These are phyloP conservation scores for Sebastes vulpes DNA, from an alignment of 2,797 vertebrate genomes.

Conservation along the genomic window DNA sequence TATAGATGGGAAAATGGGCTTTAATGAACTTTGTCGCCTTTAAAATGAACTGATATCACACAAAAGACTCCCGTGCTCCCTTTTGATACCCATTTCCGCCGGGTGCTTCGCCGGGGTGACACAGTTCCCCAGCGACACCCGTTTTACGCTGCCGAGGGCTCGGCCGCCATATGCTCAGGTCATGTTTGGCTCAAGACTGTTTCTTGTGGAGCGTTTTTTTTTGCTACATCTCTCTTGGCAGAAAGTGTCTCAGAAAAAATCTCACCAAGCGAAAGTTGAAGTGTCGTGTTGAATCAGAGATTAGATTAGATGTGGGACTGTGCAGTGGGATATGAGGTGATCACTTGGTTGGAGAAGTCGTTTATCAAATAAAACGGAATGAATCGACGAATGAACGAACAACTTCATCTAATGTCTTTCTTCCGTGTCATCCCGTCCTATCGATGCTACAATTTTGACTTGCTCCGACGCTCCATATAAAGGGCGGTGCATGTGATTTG, in stretches of 20 bases:
- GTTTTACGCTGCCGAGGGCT: slow-evolving; percentile 23
- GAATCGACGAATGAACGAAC: neutral
- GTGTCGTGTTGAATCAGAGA: slow-evolving; percentile 38
- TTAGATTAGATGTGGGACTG: slow-evolving; percentile 11
- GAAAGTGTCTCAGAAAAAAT: slow-evolving; percentile 4
- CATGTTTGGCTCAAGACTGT: slow-evolving; percentile 36
- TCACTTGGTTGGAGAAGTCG: neutral
- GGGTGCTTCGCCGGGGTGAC: slow-evolving; percentile 5
- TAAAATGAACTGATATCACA: neutral
- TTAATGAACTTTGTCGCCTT: neutral
- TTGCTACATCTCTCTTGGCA: slow-evolving; percentile 49
- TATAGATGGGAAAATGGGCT: neutral
- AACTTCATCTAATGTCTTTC: slow-evolving; percentile 7
- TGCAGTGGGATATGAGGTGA: neutral
- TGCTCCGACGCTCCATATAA: neutral
- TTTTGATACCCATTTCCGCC: neutral
- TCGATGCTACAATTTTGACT: neutral
- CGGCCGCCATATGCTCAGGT: slow-evolving; percentile 54
- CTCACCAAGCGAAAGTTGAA: slow-evolving; percentile 7
- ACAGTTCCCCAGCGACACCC: neutral
- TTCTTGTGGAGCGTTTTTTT: slow-evolving; percentile 29
- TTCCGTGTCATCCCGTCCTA: neutral
- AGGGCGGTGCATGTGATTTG: neutral
- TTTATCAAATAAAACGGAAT: neutral
- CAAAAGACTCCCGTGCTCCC: neutral